These are phyloP conservation scores for Brachyistius frenatus DNA, from an alignment of 2,113 vertebrate species.

Conservation along the genomic window DNA sequence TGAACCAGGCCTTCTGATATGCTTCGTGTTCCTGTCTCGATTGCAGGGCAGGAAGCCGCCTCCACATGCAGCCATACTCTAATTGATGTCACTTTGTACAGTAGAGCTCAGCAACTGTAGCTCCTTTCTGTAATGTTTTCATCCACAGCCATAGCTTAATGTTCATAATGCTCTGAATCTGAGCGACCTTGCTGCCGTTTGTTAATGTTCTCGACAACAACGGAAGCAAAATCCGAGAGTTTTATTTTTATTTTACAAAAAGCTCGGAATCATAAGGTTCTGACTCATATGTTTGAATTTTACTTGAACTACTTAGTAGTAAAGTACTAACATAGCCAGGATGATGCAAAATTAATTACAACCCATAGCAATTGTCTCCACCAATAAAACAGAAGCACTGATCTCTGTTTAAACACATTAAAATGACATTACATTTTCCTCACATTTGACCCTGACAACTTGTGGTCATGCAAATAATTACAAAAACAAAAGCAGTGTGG, in stretches of 20 bases:
- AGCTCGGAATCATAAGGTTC: slow-evolving; percentile 17
- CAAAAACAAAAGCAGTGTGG: neutral
- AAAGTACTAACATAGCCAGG: neutral
- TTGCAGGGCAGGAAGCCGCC: slow-evolving; percentile 47
- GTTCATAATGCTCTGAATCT: neutral
- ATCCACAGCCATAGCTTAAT: slow-evolving; percentile 23
- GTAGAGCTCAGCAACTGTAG: slow-evolving; percentile 22
- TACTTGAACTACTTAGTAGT: no score
- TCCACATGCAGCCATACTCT: slow-evolving; percentile 52
- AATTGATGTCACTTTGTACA: slow-evolving; percentile 64
- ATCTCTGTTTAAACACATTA: neutral
- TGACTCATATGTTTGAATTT: neutral
- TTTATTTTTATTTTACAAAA: slow-evolving; percentile 4
- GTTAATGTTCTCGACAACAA: neutral
- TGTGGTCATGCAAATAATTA: neutral
- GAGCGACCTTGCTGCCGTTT: neutral
- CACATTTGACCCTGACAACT: neutral
- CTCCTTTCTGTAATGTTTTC: slow-evolving; percentile 4
- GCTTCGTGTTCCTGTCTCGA: slow-evolving; percentile 19
- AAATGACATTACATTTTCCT: neutral
- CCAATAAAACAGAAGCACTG: neutral
- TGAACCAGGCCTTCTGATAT: neutral
- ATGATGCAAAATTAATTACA: neutral
- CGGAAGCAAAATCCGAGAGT: neutral
- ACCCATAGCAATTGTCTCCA: neutral